Conservation (phyloP, 2,113 vertebrate species). For the Lagenorhynchus albirostris region DNA sequence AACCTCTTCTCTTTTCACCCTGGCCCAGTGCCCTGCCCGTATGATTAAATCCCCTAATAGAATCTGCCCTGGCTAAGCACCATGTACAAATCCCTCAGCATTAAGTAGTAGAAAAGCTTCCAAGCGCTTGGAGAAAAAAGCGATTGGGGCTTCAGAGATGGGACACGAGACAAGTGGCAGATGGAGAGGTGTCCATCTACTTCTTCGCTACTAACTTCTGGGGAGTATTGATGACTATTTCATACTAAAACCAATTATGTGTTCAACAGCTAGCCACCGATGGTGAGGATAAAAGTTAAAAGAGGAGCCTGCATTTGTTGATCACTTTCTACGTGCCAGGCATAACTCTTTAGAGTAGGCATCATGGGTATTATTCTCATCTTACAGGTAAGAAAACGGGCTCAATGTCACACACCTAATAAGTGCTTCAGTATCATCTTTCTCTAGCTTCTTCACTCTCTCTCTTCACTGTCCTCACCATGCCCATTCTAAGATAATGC, state of each 20-base stretch:
- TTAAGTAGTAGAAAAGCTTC: slow-evolving; percentile 40
- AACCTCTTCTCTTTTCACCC: slow-evolving; percentile 48
- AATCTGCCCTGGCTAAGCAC: slow-evolving; percentile 40
- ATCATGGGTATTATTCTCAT: not conserved
- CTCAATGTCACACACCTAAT: not conserved
- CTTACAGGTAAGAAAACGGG: not conserved
- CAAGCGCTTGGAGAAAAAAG: slow-evolving; percentile 11
- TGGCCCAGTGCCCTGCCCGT: slow-evolving; percentile 59
- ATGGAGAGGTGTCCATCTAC: not conserved
- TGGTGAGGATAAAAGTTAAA: not conserved
- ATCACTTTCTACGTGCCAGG: not conserved
- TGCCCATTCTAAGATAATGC: not conserved
- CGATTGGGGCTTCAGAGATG: not conserved
- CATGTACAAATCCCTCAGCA: slow-evolving; percentile 44
- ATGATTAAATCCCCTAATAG: slow-evolving; percentile 61
- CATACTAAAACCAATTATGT: not conserved
- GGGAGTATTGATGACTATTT: not conserved
- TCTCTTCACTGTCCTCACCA: not conserved
- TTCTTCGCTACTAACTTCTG: not conserved
- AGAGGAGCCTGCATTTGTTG: not conserved
- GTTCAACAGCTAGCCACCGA: not conserved
- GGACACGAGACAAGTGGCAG: not conserved
- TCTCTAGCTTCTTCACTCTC: not conserved
- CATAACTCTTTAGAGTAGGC: not conserved
- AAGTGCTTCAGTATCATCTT: not conserved